Base-by-base conservation (phyloP, 64 coral and sea anemone genomes). In the Montipora cactus region DNA sequence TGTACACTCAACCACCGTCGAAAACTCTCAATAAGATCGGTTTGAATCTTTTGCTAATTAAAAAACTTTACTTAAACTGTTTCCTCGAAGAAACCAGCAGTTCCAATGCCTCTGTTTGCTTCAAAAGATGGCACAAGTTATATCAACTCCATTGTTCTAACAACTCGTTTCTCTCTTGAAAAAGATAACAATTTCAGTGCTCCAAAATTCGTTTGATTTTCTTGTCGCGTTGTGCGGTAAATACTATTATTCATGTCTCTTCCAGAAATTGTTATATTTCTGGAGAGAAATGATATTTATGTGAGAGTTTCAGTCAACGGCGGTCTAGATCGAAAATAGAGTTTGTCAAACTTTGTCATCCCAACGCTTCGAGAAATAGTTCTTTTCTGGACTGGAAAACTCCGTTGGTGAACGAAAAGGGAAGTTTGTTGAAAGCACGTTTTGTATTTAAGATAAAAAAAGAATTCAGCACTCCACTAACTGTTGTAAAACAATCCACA, bases 401-500 rank as follows among this genome's bases (percentile, higher is more conserved):
- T 4, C 28, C 23, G 44, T 76, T 10, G 8, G 46, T 6, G 28
- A 76, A 45, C 1, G 28, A 44, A 76, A 76, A 8, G 28, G 9
- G 74, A 13, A 23, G 9, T 76, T 44, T 47, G 25, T 13, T 2
- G 74, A 47, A 10, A 44, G 6, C 37, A 2, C 2, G 2, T 37
- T 37, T 37, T 37, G 23, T 7, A 13, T 49, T 47, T 8, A 14
- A 5, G 18, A 15, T 49, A 2, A 4, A 48, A 18, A 19, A 76
- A 25, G 69, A 19, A 64, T 46, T 52, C 2, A 11, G 9, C 19
- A 68, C 18, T 50, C 23, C 82, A 51, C 44, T 0, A 86, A 70
- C 21, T 85, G 47, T 86, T 72, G 18, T 71, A 69, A 86, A 51
- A 51, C 64, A 86, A 72, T 71, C 68, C 82, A 86, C 61, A 28